Evolutionary conservation across 2,113 vertebrate species (phyloP).

Genomic region (Salvelinus alpinus): DNA sequence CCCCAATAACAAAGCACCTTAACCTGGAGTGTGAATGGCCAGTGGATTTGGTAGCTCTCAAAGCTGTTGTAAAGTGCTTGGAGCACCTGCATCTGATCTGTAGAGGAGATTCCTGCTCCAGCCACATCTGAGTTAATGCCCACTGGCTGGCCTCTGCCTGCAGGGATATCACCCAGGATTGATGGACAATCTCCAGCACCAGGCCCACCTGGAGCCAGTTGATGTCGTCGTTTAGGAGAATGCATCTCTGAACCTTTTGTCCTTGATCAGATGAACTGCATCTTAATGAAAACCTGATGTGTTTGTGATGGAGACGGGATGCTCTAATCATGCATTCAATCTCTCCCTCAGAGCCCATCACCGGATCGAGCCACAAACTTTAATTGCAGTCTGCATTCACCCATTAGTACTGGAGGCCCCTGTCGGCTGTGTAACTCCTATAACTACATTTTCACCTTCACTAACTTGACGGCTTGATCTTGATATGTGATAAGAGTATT

Average conservation of each 20-base stretch:
- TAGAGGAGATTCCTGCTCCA: too few species aligned
- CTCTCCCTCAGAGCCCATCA: neutral
- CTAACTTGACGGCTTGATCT: neutral
- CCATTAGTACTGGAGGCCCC: neutral
- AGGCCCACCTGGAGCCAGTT: too few species aligned
- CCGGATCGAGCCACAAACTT: neutral
- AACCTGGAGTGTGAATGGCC: too few species aligned
- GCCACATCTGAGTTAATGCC: too few species aligned
- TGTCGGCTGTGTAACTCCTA: neutral
- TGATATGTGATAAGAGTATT: neutral
- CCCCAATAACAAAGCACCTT: neutral
- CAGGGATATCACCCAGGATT: neutral
- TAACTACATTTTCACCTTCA: neutral
- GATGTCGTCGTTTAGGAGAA: neutral
- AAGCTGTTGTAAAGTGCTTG: too few species aligned
- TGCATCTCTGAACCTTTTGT: neutral
- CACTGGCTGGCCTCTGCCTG: neutral
- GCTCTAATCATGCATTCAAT: neutral
- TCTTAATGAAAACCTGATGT: neutral
- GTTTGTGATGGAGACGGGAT: neutral
- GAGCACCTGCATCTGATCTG: too few species aligned
- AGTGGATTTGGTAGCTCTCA: too few species aligned
- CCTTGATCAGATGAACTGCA: neutral
- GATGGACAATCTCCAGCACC: neutral
- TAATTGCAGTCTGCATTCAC: neutral